Evolutionary conservation across 2,113 vertebrate species (phyloP).

Genomic region (Microtus richardsoni): DNA sequence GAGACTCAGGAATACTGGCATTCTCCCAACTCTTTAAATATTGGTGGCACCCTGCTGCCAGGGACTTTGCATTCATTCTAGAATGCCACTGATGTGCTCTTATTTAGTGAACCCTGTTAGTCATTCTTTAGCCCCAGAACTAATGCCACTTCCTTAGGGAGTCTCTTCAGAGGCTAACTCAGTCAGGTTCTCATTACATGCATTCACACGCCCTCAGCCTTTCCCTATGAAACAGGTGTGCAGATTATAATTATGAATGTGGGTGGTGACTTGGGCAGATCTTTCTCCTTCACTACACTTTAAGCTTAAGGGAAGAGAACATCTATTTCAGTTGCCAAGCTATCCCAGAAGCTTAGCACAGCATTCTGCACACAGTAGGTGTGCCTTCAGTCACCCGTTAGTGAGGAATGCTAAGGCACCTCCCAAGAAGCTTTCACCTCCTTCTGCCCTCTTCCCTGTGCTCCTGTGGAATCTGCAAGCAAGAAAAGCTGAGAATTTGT

Average conservation of each 20-base stretch:
- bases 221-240: background rate
- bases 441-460: constrained; percentile 35
- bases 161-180: background rate
- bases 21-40: background rate
- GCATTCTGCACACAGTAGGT: constrained; percentile 49
- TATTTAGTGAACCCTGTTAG: background rate
- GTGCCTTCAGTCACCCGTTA: background rate
- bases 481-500: constrained; percentile 78
- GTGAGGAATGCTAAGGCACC: background rate
- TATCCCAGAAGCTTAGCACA: background rate
- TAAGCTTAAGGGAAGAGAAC: background rate
- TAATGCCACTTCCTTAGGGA: background rate
- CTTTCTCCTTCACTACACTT: background rate
- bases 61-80: background rate
- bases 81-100: background rate
- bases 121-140: background rate
- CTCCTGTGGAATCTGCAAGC: constrained; percentile 76
- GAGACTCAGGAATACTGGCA: background rate
- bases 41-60: background rate
- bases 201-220: rapidly evolving
- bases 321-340: background rate
- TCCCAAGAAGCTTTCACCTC: background rate
- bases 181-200: background rate
- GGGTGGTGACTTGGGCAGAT: background rate
- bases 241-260: background rate